Conservation (phyloP, 2,113 vertebrate genomes). For the Gymnogyps californianus region DNA sequence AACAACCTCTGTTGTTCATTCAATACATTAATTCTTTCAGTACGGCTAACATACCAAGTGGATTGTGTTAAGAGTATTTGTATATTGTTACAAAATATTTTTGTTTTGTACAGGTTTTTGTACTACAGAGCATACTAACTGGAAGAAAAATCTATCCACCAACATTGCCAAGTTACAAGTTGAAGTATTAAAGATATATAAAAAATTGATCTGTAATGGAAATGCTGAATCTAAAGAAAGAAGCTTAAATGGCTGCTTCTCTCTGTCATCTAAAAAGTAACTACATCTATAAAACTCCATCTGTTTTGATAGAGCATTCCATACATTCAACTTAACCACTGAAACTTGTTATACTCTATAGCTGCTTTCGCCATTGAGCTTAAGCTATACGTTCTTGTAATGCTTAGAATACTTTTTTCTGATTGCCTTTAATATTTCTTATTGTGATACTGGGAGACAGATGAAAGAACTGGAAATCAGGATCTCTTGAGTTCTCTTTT, state of each 20-base stretch:
- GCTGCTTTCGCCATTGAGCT: background rate
- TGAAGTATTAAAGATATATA: background rate
- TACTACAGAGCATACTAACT: background rate
- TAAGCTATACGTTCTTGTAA: background rate
- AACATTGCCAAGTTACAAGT: background rate
- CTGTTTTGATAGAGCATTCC: background rate
- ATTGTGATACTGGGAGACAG: background rate
- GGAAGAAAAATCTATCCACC: background rate
- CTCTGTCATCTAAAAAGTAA: background rate
- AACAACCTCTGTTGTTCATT: background rate
- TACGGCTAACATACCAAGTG: background rate
- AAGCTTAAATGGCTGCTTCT: background rate
- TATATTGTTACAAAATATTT: constrained; percentile 10
- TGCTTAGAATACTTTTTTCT: background rate
- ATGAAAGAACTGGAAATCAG: background rate
- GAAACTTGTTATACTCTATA: background rate
- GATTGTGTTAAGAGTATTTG: background rate
- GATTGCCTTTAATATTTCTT: background rate
- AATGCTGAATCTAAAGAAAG: background rate
- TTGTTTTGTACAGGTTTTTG: background rate
- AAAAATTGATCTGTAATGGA: background rate
- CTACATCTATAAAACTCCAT: background rate
- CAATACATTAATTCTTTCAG: background rate
- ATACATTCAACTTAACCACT: background rate
- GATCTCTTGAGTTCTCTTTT: background rate